Conservation (phyloP, 2,113 vertebrate genomes). For the Chascanopsetta lugubris region DNA sequence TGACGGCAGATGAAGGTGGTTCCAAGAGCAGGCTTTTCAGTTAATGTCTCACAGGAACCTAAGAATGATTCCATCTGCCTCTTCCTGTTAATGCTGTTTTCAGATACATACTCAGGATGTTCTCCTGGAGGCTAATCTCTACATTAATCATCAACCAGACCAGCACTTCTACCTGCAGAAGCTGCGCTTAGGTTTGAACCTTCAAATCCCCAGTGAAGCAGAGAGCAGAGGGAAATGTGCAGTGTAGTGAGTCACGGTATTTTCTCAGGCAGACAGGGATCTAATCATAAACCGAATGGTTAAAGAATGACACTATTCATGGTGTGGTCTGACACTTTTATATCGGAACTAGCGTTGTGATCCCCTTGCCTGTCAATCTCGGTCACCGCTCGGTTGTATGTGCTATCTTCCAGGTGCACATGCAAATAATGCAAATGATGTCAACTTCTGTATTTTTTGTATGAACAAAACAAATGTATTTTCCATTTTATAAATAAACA, state of each 20-base stretch:
- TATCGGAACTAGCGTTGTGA: too few relatives aligned
- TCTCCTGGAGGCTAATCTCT: constrained; percentile 25
- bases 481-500: too few relatives aligned
- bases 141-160: constrained; percentile 33
- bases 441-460: too few relatives aligned
- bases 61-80: constrained; percentile 6
- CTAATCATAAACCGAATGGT: too few relatives aligned
- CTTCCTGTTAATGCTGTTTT: constrained; percentile 25
- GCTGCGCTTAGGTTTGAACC: constrained; percentile 20
- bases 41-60: constrained; percentile 28
- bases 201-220: constrained; percentile 13
- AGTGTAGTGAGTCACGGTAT: neutral
- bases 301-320: too few relatives aligned
- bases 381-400: too few relatives aligned
- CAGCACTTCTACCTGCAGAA: constrained; percentile 10
- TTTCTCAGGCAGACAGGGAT: too few relatives aligned
- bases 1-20: constrained; percentile 8
- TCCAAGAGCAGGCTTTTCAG: constrained; percentile 22
- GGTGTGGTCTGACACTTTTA: too few relatives aligned
- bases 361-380: too few relatives aligned
- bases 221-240: constrained; percentile 21
- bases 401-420: too few relatives aligned
- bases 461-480: too few relatives aligned
- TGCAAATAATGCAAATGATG: too few relatives aligned
- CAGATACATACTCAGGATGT: constrained; percentile 33